phyloP scores from a whole-genome alignment of 2,888 invertebrate genomes.

The Noctua pronuba region DNA sequence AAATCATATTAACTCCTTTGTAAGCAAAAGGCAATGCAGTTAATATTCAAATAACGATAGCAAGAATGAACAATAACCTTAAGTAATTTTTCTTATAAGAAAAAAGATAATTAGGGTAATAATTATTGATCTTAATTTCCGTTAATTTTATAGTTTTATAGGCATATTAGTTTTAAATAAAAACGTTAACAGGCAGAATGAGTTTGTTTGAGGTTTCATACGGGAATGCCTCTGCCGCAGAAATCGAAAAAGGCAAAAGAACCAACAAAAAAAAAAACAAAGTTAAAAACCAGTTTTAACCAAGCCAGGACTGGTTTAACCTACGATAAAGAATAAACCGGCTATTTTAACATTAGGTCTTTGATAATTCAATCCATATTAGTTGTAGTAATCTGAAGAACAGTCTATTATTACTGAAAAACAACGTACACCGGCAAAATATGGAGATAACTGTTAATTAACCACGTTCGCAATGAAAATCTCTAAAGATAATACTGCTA shows the following conservation, averaged over 20 bases:
- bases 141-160: not conserved
- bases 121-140: not conserved
- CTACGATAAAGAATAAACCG: not conserved
- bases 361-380: not conserved
- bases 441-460: not conserved
- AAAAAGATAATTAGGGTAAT: not conserved
- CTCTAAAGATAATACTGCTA: not conserved
- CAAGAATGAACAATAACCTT: not conserved
- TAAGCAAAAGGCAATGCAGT: not conserved
- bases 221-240: not conserved
- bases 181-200: not conserved
- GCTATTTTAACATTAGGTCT: not conserved
- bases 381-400: not conserved
- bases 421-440: constrained; percentile 13
- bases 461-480: not conserved
- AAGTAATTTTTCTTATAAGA: not conserved
- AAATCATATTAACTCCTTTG: not conserved
- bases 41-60: not conserved
- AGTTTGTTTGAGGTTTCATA: not conserved
- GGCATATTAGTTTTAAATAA: not conserved
- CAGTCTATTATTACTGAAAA: not conserved
- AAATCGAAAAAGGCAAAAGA: not conserved
- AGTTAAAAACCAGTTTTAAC: not conserved
- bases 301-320: not conserved
- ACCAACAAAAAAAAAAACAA: not conserved